These are phyloP conservation scores for Babyrousa celebensis DNA, from an alignment of 2,797 vertebrate genomes.

Conservation along the genomic window DNA sequence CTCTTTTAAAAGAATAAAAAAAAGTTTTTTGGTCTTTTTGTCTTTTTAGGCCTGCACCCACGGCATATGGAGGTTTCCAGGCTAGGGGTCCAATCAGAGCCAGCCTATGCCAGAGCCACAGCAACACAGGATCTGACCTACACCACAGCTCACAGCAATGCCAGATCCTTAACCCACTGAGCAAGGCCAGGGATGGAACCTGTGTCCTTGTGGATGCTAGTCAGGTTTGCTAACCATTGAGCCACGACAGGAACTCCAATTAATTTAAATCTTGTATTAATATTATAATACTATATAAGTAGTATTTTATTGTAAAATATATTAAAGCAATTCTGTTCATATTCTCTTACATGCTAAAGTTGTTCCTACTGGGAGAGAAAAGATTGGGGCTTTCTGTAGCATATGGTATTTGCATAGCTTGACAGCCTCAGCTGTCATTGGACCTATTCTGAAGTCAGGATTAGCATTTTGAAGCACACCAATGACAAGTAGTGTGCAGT, in stretches of 20 bases:
- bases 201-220: too few relatives aligned
- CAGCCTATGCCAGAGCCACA: too few relatives aligned
- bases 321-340: neutral
- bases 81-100: too few relatives aligned
- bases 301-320: neutral
- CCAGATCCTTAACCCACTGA: too few relatives aligned
- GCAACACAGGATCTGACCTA: too few relatives aligned
- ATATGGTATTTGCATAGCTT: neutral
- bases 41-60: too few relatives aligned
- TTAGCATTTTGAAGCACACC: neutral
- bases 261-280: neutral
- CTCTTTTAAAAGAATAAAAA: neutral
- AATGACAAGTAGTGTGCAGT: neutral
- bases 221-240: too few relatives aligned
- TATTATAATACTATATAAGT: neutral
- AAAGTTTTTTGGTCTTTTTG: too few relatives aligned
- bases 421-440: neutral
- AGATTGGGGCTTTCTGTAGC: neutral
- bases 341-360: neutral
- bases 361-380: neutral
- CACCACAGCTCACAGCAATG: too few relatives aligned
- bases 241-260: too few relatives aligned
- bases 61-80: too few relatives aligned
- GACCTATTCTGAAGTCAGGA: neutral
- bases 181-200: too few relatives aligned